These are phyloP conservation scores for Sinodicranocentrus sp. DNA, from an alignment of 2,888 invertebrate species.

Conservation along the genomic window DNA sequence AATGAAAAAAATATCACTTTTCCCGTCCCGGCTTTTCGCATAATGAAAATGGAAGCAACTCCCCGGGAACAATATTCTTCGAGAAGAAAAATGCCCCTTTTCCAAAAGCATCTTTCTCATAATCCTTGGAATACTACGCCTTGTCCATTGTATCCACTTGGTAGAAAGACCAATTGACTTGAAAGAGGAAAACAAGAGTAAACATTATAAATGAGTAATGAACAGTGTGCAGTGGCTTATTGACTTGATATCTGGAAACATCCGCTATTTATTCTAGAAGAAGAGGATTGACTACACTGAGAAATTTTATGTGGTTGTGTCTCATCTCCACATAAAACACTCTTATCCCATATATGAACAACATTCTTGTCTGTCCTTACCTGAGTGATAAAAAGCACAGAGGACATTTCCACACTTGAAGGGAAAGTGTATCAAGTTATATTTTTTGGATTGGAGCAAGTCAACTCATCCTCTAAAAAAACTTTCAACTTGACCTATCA, in stretches of 20 bases:
- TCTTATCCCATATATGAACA: no score
- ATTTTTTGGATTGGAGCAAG: no score
- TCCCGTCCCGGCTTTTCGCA: not conserved
- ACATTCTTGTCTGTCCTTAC: no score
- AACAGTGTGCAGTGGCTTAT: conserved; percentile 47
- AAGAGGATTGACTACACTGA: not conserved
- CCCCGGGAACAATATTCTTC: not conserved
- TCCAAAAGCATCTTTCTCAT: conserved; percentile 19
- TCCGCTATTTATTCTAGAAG: conserved; percentile 3
- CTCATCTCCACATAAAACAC: not conserved
- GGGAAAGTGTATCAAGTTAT: no score
- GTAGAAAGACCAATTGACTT: no score
- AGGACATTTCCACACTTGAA: no score
- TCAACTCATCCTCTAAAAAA: not conserved
- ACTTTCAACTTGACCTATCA: not conserved
- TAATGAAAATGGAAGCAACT: conserved; percentile 15
- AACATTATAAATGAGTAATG: conserved; percentile 60
- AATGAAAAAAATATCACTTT: no score
- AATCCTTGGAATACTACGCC: not conserved
- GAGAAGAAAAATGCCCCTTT: conserved; percentile 10
- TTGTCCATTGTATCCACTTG: not conserved
- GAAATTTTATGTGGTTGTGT: not conserved
- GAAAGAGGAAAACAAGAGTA: conserved; percentile 24
- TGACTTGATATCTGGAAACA: conserved; percentile 25
- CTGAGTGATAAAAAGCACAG: no score